phyloP scores from a whole-genome alignment of 1,140 invertebrate species.

The Eufriesea mexicana region DNA sequence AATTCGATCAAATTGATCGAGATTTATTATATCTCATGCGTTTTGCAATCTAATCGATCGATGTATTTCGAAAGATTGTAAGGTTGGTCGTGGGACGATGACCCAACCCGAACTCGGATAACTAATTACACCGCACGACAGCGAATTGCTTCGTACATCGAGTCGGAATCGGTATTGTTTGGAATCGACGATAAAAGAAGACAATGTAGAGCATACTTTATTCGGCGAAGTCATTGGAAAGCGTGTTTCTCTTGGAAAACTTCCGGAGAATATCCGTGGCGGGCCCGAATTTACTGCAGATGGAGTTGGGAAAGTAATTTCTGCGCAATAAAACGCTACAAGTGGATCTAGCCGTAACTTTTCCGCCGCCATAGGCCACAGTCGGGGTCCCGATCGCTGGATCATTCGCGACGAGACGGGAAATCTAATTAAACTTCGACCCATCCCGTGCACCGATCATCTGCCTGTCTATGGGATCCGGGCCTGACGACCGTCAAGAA shows the following conservation, averaged over 20 bases:
- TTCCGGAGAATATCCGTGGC: neutral
- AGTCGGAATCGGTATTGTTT: neutral
- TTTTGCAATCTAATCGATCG: too few relatives aligned
- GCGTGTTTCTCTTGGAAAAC: neutral
- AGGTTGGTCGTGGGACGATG: neutral
- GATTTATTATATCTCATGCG: too few relatives aligned
- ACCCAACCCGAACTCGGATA: too few relatives aligned
- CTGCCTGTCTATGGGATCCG: too few relatives aligned
- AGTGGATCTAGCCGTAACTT: slow-evolving; percentile 30
- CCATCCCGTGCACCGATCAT: neutral
- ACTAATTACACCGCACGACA: neutral
- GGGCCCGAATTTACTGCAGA: slow-evolving; percentile 33
- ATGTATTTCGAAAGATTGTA: neutral
- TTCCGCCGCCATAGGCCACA: neutral
- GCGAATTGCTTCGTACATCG: neutral
- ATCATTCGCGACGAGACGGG: neutral
- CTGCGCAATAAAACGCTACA: slow-evolving; percentile 37
- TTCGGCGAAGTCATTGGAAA: neutral
- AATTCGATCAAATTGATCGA: too few relatives aligned
- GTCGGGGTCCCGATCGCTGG: neutral
- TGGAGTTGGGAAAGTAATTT: slow-evolving; percentile 45
- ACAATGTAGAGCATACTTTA: too few relatives aligned
- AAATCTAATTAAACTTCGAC: slow-evolving; percentile 21
- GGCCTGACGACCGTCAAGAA: neutral
- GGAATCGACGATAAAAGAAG: too few relatives aligned